Percentiles rank a stretch among this genome's conserved stretches.
phyloP scores from a whole-genome alignment of 1,140 invertebrate genomes.

The Nautilus pompilius region DNA sequence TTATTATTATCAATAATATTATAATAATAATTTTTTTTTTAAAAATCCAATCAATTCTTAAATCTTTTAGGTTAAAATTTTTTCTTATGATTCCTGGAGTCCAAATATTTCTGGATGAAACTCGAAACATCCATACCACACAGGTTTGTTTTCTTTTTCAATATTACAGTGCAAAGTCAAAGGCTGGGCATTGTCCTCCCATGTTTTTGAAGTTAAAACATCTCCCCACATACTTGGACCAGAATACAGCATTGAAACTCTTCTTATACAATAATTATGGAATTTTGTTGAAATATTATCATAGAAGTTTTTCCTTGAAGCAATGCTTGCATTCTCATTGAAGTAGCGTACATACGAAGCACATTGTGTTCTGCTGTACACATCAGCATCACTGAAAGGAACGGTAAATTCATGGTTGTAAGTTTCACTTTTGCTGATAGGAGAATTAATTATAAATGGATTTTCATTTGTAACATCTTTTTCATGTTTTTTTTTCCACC shows the following conservation, averaged over 20 bases:
- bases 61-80: no score
- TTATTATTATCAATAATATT: no score
- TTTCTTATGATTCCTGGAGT: not conserved
- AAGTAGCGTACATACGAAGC: constrained; percentile 35
- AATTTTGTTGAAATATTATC: constrained; percentile 24
- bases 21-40: no score
- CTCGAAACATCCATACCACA: constrained; percentile 30
- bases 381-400: constrained; percentile 29
- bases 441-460: constrained; percentile 6
- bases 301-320: constrained; percentile 23
- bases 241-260: constrained; percentile 27
- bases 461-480: constrained; percentile 1
- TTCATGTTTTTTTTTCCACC: constrained; percentile 28
- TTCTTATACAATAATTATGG: constrained; percentile 31
- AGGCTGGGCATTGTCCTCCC: constrained; percentile 24
- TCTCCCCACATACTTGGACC: constrained; percentile 33
- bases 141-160: constrained; percentile 10
- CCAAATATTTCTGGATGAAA: constrained; percentile 29
- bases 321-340: constrained; percentile 31
- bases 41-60: no score
- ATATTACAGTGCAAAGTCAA: constrained; percentile 25
- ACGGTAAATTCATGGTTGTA: constrained; percentile 22
- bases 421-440: constrained; percentile 9
- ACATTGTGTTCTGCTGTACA: constrained; percentile 26
- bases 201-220: constrained; percentile 23